Evolutionary conservation across 2,888 invertebrate species (phyloP).

Genomic region (Drosophila neoperkinsi): DNA sequence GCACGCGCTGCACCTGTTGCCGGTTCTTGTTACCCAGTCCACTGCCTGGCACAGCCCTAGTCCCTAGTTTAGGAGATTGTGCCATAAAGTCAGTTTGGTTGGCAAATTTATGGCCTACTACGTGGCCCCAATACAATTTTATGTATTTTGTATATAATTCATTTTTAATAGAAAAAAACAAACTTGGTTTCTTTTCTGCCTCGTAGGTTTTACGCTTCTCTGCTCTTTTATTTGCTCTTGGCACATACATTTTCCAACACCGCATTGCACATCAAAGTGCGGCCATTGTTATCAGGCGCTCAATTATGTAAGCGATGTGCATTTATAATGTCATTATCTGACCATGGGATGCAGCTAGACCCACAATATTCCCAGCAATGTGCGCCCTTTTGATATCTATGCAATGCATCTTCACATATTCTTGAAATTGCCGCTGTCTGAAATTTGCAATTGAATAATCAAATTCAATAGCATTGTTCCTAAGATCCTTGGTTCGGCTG

Average conservation of each 20-base stretch:
- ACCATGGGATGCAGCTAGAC: conserved; percentile 34
- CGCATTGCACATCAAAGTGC: conserved; percentile 39
- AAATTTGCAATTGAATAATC: conserved; percentile 78
- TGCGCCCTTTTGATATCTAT: conserved; percentile 49
- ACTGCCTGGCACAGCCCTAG: background rate
- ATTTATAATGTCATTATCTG: conserved; percentile 72
- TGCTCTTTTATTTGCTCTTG: conserved; percentile 3
- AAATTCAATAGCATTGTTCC: conserved; percentile 63
- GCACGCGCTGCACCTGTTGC: conserved; percentile 76
- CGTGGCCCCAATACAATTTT: conserved; percentile 66
- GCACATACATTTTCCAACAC: conserved; percentile 52
- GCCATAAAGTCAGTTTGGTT: conserved; percentile 76
- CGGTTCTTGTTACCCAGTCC: background rate
- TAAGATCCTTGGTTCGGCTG: conserved; percentile 32
- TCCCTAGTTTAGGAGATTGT: conserved; percentile 26
- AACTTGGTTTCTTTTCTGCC: conserved; percentile 47
- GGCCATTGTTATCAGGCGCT: conserved; percentile 60
- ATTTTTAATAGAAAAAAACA: conserved; percentile 77
- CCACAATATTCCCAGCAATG: conserved; percentile 19
- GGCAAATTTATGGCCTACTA: conserved; percentile 74
- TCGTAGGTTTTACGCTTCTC: conserved; percentile 1
- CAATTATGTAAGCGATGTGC: conserved; percentile 66
- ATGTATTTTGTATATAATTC: conserved; percentile 69
- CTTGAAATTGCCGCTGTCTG: conserved; percentile 64
- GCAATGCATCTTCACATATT: conserved; percentile 69